Percentiles rank a stretch among this genome's conserved stretches.
These are phyloP conservation scores for Diorhabda sublineata DNA, from an alignment of 1,140 invertebrate genomes.

Conservation along the genomic window DNA sequence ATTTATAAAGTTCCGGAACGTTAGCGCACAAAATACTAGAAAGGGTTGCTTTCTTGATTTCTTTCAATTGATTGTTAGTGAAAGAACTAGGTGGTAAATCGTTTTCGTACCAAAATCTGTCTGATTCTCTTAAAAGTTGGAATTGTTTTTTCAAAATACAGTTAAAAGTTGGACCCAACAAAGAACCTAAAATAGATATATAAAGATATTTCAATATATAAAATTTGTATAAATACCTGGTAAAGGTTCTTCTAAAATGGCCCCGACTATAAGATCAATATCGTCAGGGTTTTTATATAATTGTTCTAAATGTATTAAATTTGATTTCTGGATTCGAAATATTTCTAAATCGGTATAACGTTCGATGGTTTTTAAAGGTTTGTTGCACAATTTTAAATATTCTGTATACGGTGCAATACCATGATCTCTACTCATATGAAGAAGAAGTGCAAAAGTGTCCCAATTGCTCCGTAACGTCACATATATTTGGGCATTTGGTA, in stretches of 20 bases:
- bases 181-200: slow-evolving; percentile 45
- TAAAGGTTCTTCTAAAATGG: slow-evolving; percentile 73
- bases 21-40: slow-evolving; percentile 83
- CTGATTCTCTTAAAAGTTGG: slow-evolving; percentile 70
- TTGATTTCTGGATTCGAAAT: slow-evolving; percentile 54
- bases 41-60: slow-evolving; percentile 78
- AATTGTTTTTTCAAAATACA: slow-evolving; percentile 81
- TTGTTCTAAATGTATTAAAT: slow-evolving; percentile 56
- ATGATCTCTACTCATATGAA: slow-evolving; percentile 81
- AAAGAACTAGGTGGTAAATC: slow-evolving; percentile 87
- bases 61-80: slow-evolving; percentile 73
- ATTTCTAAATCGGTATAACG: slow-evolving; percentile 61
- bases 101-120: slow-evolving; percentile 95
- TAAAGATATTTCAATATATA: not conserved
- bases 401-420: slow-evolving; percentile 82
- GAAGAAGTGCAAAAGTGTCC: slow-evolving; percentile 54
- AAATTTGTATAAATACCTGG: slow-evolving; percentile 50
- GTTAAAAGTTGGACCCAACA: slow-evolving; percentile 81
- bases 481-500: slow-evolving; percentile 50
- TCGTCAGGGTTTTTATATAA: slow-evolving; percentile 72
- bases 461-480: slow-evolving; percentile 45
- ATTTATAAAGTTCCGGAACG: slow-evolving; percentile 57
- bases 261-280: slow-evolving; percentile 83
- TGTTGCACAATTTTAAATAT: slow-evolving; percentile 66
- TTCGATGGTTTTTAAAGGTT: slow-evolving; percentile 53